Percentiles rank a stretch among this genome's conserved stretches.
phyloP scores from a whole-genome alignment of 2,113 vertebrate genomes.

The Thermophis baileyi region DNA sequence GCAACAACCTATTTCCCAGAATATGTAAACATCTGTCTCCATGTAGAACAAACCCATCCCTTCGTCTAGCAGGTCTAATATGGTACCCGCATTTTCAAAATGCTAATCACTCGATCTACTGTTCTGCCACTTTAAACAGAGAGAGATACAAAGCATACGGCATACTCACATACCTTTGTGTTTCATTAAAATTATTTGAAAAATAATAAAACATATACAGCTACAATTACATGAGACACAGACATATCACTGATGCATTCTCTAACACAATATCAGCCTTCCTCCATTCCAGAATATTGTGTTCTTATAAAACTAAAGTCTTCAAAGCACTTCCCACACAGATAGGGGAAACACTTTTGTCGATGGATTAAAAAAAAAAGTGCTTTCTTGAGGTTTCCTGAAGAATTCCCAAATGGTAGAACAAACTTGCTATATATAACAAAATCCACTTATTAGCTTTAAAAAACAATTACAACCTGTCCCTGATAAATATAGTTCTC shows the following conservation, averaged over 20 bases:
- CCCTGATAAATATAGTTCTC: background rate
- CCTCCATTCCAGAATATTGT: background rate
- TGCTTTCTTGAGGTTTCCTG: constrained; percentile 9
- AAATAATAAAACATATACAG: background rate
- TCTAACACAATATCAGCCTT: background rate
- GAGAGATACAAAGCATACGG: background rate
- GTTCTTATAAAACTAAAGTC: background rate
- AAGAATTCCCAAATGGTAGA: background rate
- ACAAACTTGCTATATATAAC: background rate
- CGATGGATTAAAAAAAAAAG: background rate
- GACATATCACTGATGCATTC: background rate
- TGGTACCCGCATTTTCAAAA: background rate
- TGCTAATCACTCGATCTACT: background rate
- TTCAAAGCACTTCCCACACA: background rate
- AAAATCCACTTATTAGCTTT: background rate
- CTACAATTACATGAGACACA: background rate
- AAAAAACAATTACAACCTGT: background rate
- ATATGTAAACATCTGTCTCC: background rate
- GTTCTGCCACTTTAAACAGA: background rate
- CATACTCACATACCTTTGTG: background rate
- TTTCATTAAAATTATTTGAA: background rate
- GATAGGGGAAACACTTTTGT: background rate
- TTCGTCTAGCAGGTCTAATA: background rate
- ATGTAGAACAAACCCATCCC: background rate
- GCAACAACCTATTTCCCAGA: background rate